Percentiles rank a stretch among this genome's conserved stretches.
Conservation (phyloP, 2,113 vertebrate genomes). For the Prionailurus bengalensis region DNA sequence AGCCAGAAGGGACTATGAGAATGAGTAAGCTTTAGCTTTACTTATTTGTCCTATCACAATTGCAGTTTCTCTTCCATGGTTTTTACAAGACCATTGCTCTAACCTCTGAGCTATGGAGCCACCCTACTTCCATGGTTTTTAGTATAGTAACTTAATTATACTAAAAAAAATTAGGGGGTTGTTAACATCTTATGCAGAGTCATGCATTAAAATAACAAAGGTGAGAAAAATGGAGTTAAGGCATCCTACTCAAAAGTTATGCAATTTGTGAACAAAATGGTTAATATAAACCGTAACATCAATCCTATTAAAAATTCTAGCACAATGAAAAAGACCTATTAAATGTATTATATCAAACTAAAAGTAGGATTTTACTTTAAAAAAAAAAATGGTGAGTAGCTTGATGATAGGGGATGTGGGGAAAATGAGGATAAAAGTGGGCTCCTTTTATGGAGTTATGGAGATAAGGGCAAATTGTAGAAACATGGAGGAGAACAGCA, state of each 20-base stretch:
- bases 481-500: background rate
- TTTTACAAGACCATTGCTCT: background rate
- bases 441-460: background rate
- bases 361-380: conserved; percentile 38
- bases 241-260: background rate
- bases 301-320: conserved; percentile 45
- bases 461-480: background rate
- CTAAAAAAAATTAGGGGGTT: background rate
- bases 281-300: background rate
- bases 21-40: conserved; percentile 50
- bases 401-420: background rate
- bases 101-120: no score
- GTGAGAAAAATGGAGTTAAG: background rate
- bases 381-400: conserved; percentile 47
- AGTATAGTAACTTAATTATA: conserved; percentile 32
- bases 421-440: background rate
- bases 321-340: conserved; percentile 15
- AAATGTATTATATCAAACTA: conserved; percentile 49
- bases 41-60: conserved; percentile 3
- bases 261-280: background rate
- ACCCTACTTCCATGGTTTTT: background rate
- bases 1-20: conserved; percentile 20
- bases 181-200: conserved; percentile 21
- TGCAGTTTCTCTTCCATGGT: conserved; percentile 9
- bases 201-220: conserved; percentile 21